Evolutionary conservation across 2,797 vertebrate genomes (phyloP), one percentile per base, ranked within the genome.

Genomic region (Distichodus sexfasciatus): DNA sequence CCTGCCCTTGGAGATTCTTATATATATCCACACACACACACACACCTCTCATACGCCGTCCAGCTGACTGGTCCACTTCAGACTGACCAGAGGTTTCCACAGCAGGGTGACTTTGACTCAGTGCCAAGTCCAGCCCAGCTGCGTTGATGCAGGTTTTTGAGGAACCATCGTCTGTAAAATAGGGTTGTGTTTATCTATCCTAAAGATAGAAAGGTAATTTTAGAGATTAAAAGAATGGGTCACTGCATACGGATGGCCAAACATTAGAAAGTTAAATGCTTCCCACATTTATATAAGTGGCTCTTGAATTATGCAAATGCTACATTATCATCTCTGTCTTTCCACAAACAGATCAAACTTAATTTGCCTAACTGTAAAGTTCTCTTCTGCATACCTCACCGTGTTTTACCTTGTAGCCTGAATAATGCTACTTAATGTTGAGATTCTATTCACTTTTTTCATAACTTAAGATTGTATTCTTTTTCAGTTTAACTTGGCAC

Each of bases 1-100:
- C 87, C 89, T 87, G 79, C 78, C 79, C 75, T 81, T 76, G 70
- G 78, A 44, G 76, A 63, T 31, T 71, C 61, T 55, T 40, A 67
- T 29, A 4, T 55, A 71, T 82, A n/a, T 46, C 11, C 41, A 36
- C 57, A 14, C 53, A 17, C 44, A 43, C n/a, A 17, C 36, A 35
- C 44, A 43, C 36, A 69, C 21, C 5, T 15, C 17, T 43, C 15
- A 53, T 38, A 15, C 36, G 6, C 17, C 36, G 33, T 31, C 24
- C 19, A 60, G 12, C 43, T 47, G 17, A 61, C 35, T 12, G 12
- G 23, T 9, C 10, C 44, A 46, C 33, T 14, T 60, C 38, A n/a
- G 12, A 31, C 54, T 29, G 36, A 28, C 23, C 24, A 60, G 21
- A 47, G 47, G 19, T 24, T 67, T 44, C 14, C 9, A 26, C 29